Percentiles rank a stretch among this genome's conserved stretches.
phyloP scores from a whole-genome alignment of 2,797 vertebrate species.

The Eutrigla gurnardus region DNA sequence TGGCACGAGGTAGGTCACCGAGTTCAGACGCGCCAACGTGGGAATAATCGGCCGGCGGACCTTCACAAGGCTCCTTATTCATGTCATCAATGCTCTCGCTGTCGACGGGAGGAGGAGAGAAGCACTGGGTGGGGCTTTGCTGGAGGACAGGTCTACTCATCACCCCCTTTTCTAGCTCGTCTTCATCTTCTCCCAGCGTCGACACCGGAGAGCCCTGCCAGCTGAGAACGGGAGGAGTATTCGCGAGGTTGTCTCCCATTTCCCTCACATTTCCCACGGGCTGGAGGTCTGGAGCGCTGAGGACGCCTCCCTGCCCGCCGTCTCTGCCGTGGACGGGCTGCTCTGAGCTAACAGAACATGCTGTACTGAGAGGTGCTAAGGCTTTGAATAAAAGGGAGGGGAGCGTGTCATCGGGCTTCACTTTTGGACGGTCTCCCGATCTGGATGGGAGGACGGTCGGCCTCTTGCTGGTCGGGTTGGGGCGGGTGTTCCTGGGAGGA shows the following conservation, averaged over 20 bases:
- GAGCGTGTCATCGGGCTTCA: constrained; percentile 35
- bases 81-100: constrained; percentile 48
- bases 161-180: constrained; percentile 78
- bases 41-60: constrained; percentile 24
- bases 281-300: constrained; percentile 83
- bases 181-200: constrained; percentile 80
- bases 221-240: constrained; percentile 86
- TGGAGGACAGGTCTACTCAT: constrained; percentile 82
- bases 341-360: constrained; percentile 41
- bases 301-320: constrained; percentile 66
- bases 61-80: constrained; percentile 42
- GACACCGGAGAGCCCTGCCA: constrained; percentile 87
- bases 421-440: constrained; percentile 28
- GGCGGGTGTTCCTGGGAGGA: constrained; percentile 30
- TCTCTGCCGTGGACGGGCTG: constrained; percentile 40
- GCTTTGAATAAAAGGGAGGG: constrained; percentile 62
- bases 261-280: constrained; percentile 80
- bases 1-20: constrained; percentile 37
- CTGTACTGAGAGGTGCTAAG: constrained; percentile 56
- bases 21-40: constrained; percentile 52
- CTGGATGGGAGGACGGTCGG: background rate
- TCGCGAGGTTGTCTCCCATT: constrained; percentile 78
- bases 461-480: constrained; percentile 38
- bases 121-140: constrained; percentile 82
- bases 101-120: constrained; percentile 71